phyloP scores from a whole-genome alignment of 2,797 vertebrate genomes.

The Amazona finschi region DNA sequence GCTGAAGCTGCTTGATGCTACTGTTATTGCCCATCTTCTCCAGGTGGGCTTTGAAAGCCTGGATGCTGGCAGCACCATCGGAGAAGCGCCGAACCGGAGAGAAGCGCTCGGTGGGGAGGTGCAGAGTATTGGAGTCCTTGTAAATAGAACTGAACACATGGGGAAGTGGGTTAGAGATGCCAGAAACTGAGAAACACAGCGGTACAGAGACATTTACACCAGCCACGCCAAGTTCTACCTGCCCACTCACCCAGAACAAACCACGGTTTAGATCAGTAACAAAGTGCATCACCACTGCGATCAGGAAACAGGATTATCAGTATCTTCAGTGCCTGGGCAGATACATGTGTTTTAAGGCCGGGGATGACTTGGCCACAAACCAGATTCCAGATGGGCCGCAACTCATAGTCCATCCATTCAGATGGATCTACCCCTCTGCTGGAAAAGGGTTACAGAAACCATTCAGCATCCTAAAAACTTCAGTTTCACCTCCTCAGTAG shows the following conservation, averaged over 20 bases:
- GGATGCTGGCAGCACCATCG: constrained; percentile 94
- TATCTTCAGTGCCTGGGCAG: not conserved
- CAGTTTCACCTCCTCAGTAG: not conserved
- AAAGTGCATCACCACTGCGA: not conserved
- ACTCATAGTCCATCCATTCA: not conserved
- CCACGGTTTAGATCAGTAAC: not conserved
- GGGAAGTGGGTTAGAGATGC: not conserved
- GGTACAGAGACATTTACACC: not conserved
- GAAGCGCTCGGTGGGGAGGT: constrained; percentile 97
- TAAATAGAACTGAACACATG: constrained; percentile 87
- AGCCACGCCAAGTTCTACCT: not conserved
- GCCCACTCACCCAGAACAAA: not conserved
- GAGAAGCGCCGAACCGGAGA: constrained; percentile 97
- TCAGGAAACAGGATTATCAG: not conserved
- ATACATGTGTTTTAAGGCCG: not conserved
- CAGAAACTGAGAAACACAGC: not conserved
- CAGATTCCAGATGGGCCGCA: not conserved
- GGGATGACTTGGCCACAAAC: not conserved
- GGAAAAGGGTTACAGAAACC: not conserved
- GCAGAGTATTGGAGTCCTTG: constrained; percentile 98
- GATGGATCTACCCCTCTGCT: not conserved
- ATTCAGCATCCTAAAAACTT: not conserved
- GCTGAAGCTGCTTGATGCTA: constrained; percentile 96
- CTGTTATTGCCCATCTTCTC: constrained; percentile 88
- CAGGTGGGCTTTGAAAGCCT: constrained; percentile 96